These are phyloP conservation scores for Acyrthosiphon pisum DNA, from an alignment of 1,140 invertebrate genomes.

Conservation along the genomic window DNA sequence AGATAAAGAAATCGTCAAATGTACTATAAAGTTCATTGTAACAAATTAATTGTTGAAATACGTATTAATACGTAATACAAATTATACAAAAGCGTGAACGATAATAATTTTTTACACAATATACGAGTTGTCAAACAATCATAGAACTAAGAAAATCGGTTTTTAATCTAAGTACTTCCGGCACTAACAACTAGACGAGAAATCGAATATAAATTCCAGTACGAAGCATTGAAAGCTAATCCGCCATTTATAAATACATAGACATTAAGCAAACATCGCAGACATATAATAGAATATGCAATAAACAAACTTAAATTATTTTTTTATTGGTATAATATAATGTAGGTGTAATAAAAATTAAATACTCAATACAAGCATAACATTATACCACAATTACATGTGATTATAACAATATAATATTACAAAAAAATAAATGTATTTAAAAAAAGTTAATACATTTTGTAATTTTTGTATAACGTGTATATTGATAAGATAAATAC, in stretches of 20 bases:
- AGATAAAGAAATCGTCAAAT: neutral
- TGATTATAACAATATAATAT: too few species aligned
- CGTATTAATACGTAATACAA: neutral
- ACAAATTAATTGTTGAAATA: neutral
- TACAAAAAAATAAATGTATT: too few species aligned
- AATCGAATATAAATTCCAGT: neutral
- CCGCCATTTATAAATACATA: neutral
- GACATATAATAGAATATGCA: too few species aligned
- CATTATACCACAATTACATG: too few species aligned
- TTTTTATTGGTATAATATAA: too few species aligned
- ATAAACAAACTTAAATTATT: too few species aligned
- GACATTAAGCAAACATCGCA: neutral
- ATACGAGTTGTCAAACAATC: neutral
- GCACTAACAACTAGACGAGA: neutral
- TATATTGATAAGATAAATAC: neutral
- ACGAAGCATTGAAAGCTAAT: too few species aligned
- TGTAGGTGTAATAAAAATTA: too few species aligned
- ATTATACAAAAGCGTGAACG: neutral
- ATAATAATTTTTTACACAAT: neutral
- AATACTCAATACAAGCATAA: too few species aligned
- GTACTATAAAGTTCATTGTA: neutral
- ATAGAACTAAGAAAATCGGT: neutral
- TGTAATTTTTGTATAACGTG: neutral
- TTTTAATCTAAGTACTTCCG: too few species aligned
- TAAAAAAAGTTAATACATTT: too few species aligned